Base-by-base conservation (phyloP, 2,888 invertebrate species). In the Cerastis leucographa region DNA sequence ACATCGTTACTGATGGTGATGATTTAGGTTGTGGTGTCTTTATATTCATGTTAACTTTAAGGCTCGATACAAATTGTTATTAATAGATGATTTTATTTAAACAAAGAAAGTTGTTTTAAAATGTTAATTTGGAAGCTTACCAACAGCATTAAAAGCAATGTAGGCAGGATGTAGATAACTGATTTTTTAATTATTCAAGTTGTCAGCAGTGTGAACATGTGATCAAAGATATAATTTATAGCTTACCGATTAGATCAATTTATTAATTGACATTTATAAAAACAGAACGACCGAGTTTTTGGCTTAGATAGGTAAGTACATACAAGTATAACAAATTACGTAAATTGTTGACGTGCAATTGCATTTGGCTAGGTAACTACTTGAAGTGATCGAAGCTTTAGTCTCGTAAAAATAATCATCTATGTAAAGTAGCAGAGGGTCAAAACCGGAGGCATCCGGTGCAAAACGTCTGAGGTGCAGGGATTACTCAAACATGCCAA, bases 251-350 rank as follows among this genome's bases (percentile, higher is more conserved):
- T 74, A 72, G 19, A 81, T 75, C 51, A 80, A 79, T 78, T 46
- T 29, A 51, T 62, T 83, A 85, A 87, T 87, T 88, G 87, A 88
- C 82, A 78, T 80, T 76, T 74, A 65, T n/a, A 83, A 76, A 79
- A 84, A 80, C 35, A n/a, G 51, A 70, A 44, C 62, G 22, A 35
- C 67, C 8, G 49, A 54, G 11, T 51, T 69, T 56, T 75, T 49
- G 44, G 25, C 51, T 22, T 66, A 68, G 8, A 19, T 44, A 49
- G 29, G 5, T 65, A 25, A 12, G n/a, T 19, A 59, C 9, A 35
- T 65, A 64, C 8, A 68, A 46, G 46, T 64, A 56, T 71, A 59
- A 51, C 12, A 35, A 80, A 62, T 65, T 42, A 69, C 17, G 11
- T 29, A 42, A 42, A 61, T 54, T 66, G 14, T n/a, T 72, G 22